A percentile compares a stretch with the other conserved stretches of the same genome.
Evolutionary conservation across 2,888 invertebrate genomes (phyloP).

Genomic region (Erynnis tages): DNA sequence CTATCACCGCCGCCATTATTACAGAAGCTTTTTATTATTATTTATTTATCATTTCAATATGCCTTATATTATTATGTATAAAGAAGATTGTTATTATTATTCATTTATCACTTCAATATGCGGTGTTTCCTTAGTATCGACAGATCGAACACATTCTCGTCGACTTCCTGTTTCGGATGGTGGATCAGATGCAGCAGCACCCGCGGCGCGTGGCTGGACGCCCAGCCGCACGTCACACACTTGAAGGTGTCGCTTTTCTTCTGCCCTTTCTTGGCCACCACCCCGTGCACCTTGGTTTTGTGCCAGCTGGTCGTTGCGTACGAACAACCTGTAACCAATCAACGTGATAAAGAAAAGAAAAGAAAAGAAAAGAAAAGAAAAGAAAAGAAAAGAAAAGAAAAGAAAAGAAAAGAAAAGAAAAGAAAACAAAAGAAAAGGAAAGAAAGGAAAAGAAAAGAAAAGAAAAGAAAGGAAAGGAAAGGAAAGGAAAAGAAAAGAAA

Average conservation of each 20-base stretch:
- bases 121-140: conserved; percentile 40
- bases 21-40: too few species aligned
- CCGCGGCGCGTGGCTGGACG: conserved; percentile 41
- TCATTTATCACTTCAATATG: conserved; percentile 12
- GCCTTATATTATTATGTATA: too few species aligned
- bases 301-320: conserved; percentile 34
- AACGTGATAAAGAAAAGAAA: too few species aligned
- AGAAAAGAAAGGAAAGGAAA: too few species aligned
- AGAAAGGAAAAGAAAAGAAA: too few species aligned
- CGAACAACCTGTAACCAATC: too few species aligned
- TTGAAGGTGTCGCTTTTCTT: conserved; percentile 38
- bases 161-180: conserved; percentile 56
- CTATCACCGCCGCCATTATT: too few species aligned
- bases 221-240: conserved; percentile 54
- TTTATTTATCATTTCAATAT: conserved; percentile 12
- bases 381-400: too few species aligned
- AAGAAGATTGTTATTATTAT: neutral
- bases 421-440: too few species aligned
- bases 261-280: conserved; percentile 9
- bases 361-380: too few species aligned
- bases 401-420: too few species aligned
- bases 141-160: conserved; percentile 47
- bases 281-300: conserved; percentile 29
- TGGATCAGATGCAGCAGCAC: conserved; percentile 66
- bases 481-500: too few species aligned